Percentiles rank a stretch among this genome's conserved stretches.
These are phyloP conservation scores for Drosophila varians DNA, from an alignment of 1,140 invertebrate species.

Conservation along the genomic window DNA sequence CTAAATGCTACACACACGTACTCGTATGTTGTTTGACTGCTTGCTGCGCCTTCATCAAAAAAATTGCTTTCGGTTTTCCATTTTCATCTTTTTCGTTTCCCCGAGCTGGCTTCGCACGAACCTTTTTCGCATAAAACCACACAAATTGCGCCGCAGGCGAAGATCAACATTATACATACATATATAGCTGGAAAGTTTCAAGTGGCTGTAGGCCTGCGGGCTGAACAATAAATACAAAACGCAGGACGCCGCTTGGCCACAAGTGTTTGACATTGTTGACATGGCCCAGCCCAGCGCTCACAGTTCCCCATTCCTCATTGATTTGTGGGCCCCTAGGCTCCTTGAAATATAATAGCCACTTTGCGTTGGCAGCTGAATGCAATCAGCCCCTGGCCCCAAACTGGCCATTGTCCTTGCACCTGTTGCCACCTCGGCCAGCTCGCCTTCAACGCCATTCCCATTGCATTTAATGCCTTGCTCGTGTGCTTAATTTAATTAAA, in stretches of 20 bases:
- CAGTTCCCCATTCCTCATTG: constrained; percentile 20
- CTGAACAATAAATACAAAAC: constrained; percentile 41
- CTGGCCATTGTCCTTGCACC: constrained; percentile 56
- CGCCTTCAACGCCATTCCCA: constrained; percentile 14
- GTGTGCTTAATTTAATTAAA: constrained; percentile 50
- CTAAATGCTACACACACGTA: constrained; percentile 9
- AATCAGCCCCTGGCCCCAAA: constrained; percentile 6
- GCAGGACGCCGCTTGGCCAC: constrained; percentile 43
- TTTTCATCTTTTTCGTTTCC: constrained; percentile 17
- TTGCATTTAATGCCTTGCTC: constrained; percentile 53
- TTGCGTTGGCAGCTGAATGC: constrained; percentile 10
- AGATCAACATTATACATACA: constrained; percentile 11
- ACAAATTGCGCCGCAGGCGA: constrained; percentile 32
- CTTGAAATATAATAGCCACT: constrained; percentile 25
- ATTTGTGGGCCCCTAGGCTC: constrained; percentile 36
- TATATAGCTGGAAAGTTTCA: constrained; percentile 49
- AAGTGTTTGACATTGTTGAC: constrained; percentile 67
- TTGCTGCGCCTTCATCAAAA: constrained; percentile 46
- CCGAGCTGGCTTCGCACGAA: constrained; percentile 11
- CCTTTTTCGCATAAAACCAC: constrained; percentile 23
- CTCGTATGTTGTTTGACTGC: constrained; percentile 5
- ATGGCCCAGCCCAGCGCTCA: constrained; percentile 8
- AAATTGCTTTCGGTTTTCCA: constrained; percentile 36
- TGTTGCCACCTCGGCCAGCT: constrained; percentile 39
- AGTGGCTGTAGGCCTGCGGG: constrained; percentile 42